Evolutionary conservation across 37 sponge, comb jelly and placozoan species (phyloP), one percentile per base, ranked within the genome.

Genomic region (Chondrilla cf. caribensis): DNA sequence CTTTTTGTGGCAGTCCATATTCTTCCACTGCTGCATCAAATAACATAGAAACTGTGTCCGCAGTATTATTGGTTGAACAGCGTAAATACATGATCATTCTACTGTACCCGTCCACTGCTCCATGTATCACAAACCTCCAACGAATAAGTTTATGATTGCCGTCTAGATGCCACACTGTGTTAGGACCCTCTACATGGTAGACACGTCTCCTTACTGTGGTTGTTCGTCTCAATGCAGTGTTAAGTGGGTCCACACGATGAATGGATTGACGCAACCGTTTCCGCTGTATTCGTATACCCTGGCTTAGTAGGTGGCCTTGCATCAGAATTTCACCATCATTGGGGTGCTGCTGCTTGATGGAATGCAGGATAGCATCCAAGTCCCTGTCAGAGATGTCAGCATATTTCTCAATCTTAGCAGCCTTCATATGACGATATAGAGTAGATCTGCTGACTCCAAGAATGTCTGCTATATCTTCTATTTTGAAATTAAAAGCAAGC

Each of bases 111-210:
- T 73, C 76, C 24, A 73, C 76, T n/a, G 37, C 76, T 73, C 76
- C 76, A 60, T 87, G 87, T 58, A 81, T 82, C 29, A 87, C 87
- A 14, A 87, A 70, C 38, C 87, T 25, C 82, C 82, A 87, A 14
- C 78, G 84, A 73, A 87, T 87, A 1, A 87, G 66, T 44, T 87
- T 87, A 43, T 87, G 87, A 31, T 87, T 84, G 39, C 72, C 81
- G 60, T 87, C 87, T 21, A 87, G 35, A 42, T 87, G 87, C 87
- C 87, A 87, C 57, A 87, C 72, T 43, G 21, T 38, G 80, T 87
- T 87, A 42, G 88, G 84, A 24, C 79, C 84, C 21, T 64, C 42
- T 25, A 73, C 88, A 65, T 73, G 44, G 72, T 87, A 83, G 0
- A 72, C 37, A n/a, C 88, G 19, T 28, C 88, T 75, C 54, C 82